Evolutionary conservation across 2,797 vertebrate genomes (phyloP), one percentile per base, ranked within the genome.

Genomic region (Gambusia yucatana): DNA sequence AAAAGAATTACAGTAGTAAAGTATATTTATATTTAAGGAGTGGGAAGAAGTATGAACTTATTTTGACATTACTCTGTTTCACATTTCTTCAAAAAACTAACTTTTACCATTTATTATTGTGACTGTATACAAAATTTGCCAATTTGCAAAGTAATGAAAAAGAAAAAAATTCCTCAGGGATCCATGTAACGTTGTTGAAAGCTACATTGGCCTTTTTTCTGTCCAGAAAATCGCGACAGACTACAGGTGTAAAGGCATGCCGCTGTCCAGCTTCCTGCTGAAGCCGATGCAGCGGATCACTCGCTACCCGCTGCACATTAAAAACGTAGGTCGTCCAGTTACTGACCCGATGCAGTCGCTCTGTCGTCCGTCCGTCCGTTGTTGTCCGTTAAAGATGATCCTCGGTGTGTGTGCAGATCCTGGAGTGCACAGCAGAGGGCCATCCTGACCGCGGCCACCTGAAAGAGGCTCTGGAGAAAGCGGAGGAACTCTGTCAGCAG

Each of bases 281-380:
- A 99, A 99, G 78, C 98, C 98, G 76, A 99, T 99, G 98, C 98
- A 99, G 91, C 97, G 98, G 92, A 98, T 99, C 94, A 99, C 98
- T 0, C 97, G 98, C 82, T 99, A 99, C 94, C 98, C 98, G 0
- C 97, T 99, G 81, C 96, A 99, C 92, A 98, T 99, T 88, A 97
- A 97, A 92, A 98, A 97, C 5, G 98, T 99, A 94, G 92, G 91
- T 28, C 22, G 16, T 4, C 1, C 0, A 77, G 28, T 77, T 57
- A 30, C 57, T 33, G 41, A 44, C 10, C 67, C 0, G 5, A 44
- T 11, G 25, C 6, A 30, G 73, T 77, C 33, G 5, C 25, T 20
- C 9, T 77, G 52, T 11, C 33, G 33, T 33, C 33, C 33, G 33
- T 33, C 57, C 63, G 1, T 52, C 2, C 14, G 0, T 2, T 79